Percentiles rank a stretch among this genome's conserved stretches.
Conservation (phyloP, 2,797 vertebrate species). For the Phoxinus dragarum region DNA sequence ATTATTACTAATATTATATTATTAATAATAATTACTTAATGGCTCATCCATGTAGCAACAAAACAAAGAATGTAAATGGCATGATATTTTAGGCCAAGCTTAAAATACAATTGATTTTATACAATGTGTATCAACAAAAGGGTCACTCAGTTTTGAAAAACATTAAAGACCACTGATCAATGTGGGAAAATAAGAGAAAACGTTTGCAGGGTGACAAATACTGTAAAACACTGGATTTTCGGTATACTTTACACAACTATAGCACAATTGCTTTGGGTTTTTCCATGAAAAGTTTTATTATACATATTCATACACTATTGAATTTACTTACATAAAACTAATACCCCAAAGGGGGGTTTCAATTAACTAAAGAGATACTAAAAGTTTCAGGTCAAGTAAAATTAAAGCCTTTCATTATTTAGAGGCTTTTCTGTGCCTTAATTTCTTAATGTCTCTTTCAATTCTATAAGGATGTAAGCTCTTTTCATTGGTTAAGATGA, state of each 20-base stretch:
- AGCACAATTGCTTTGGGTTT: background rate
- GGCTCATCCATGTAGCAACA: background rate
- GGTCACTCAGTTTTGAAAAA: background rate
- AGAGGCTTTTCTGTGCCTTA: constrained; percentile 7
- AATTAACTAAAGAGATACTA: constrained; percentile 21
- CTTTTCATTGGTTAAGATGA: constrained; percentile 50
- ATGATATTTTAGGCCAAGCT: background rate
- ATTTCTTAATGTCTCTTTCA: constrained; percentile 33
- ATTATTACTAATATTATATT: background rate
- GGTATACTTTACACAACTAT: background rate
- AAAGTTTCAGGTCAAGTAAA: constrained; percentile 19
- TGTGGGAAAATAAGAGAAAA: background rate
- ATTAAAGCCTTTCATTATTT: constrained; percentile 18
- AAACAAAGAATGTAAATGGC: background rate
- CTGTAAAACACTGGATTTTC: background rate
- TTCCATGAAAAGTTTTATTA: background rate
- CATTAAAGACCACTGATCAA: background rate
- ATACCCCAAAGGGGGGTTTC: background rate
- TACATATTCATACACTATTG: constrained; percentile 10
- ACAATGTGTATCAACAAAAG: background rate
- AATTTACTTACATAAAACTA: background rate
- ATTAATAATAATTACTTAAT: background rate
- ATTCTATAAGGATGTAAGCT: constrained; percentile 9
- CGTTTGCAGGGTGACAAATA: background rate
- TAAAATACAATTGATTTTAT: background rate